phyloP scores from a whole-genome alignment of 2,888 invertebrate species.

The Tenthredo notha region DNA sequence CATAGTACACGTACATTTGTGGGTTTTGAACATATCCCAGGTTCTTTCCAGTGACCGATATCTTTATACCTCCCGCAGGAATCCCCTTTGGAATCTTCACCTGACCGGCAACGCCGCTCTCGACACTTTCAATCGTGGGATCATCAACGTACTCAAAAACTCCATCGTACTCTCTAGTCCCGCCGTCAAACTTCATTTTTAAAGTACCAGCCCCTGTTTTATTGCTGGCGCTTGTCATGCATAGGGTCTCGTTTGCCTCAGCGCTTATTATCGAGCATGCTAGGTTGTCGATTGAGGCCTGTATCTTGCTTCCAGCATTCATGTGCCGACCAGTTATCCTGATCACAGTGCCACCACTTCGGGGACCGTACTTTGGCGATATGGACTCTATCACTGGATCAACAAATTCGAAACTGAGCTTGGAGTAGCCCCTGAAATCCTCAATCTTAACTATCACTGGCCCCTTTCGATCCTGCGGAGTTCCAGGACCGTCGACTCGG shows the following conservation, averaged over 20 bases:
- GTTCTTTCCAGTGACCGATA: slow-evolving; percentile 93
- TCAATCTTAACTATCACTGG: slow-evolving; percentile 95
- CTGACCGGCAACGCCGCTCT: slow-evolving; percentile 89
- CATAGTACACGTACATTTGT: slow-evolving; percentile 94
- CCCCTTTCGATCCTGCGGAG: slow-evolving; percentile 88
- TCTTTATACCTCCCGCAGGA: slow-evolving; percentile 95
- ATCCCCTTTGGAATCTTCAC: slow-evolving; percentile 92
- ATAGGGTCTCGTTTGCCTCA: slow-evolving; percentile 89
- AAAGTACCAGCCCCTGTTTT: slow-evolving; percentile 85
- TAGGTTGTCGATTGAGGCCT: slow-evolving; percentile 92
- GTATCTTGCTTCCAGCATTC: slow-evolving; percentile 96
- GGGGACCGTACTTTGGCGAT: slow-evolving; percentile 93
- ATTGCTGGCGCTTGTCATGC: slow-evolving; percentile 90
- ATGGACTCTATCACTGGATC: slow-evolving; percentile 93
- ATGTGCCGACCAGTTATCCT: slow-evolving; percentile 95
- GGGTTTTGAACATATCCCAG: slow-evolving; percentile 95
- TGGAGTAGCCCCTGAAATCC: slow-evolving; percentile 93
- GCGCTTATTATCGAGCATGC: slow-evolving; percentile 91
- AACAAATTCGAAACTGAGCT: slow-evolving; percentile 91
- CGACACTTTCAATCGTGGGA: slow-evolving; percentile 91
- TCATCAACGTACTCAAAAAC: slow-evolving; percentile 94
- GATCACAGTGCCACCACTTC: slow-evolving; percentile 96
- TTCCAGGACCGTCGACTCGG: slow-evolving; percentile 92
- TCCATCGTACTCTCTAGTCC: slow-evolving; percentile 89
- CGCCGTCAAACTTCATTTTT: slow-evolving; percentile 92